Evolutionary conservation across 2,113 vertebrate species (phyloP), one percentile per base, ranked within the genome.

Genomic region (Cranoglanis bouderius): DNA sequence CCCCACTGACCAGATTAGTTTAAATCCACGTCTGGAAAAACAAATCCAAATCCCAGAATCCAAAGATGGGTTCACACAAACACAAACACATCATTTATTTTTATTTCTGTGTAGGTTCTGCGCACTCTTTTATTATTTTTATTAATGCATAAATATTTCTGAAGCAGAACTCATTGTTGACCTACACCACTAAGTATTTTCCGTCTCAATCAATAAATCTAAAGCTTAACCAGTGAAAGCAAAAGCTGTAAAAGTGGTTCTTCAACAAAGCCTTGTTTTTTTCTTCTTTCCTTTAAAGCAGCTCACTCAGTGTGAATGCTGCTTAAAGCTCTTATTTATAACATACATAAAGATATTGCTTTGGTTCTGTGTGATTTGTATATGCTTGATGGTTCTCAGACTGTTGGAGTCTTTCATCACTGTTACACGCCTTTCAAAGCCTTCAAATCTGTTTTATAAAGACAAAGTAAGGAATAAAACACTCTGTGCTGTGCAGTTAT

Each of bases 1-100:
- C 80, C 80, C 51, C 10, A 21, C 19, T 82, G 53, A 82, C 81
- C 55, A 59, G 81, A 82, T 82, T 82, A 59, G 55, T 59, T 26
- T 82, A 82, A 82, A 82, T 82, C 81, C 81, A 82, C 13, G 55
- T 82, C 55, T 82, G 81, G 81, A 59, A 59, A 82, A 82, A 82
- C 51, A 82, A 57, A 35, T 4, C n/a, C 78, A 82, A 55, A 57
- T 81, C 78, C 49, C 49, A 32, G 32, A 82, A 57, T 12, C 3
- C 49, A 18, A 19, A 7, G 8, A 6, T 59, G 32, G 32, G 40
- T 55, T 55, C 35, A 74, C 35, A 74, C 70, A 74, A 19, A 72
- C 18, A 21, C 21, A 24, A 21, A 74, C 38, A 32, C 19, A 74
- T 35, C 18, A 8, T 29, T 77, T 77, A 8, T 26, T 24, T 72